Evolutionary conservation across 2,113 vertebrate genomes (phyloP), one percentile per base, ranked within the genome.

Genomic region (Neoarius graeffei): DNA sequence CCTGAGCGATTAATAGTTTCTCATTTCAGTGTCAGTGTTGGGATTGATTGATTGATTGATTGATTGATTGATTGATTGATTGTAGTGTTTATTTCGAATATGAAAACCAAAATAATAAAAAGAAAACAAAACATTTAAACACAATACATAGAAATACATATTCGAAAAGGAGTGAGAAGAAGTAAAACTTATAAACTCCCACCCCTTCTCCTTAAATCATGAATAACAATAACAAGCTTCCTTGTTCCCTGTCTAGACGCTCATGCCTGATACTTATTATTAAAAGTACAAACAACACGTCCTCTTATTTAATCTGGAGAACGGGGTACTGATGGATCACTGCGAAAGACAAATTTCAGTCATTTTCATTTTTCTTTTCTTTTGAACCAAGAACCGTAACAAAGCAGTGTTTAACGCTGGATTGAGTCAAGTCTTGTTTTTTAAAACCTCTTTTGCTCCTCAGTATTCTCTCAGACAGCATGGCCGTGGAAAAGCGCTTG

Each of bases 401-500:
- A 48, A 17, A 17, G 67, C 13, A 35, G 27, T 35, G 42, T 50
- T 77, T 50, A 25, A 54, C 6, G 1, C 8, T 27, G 83, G 92
- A 90, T 91, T 90, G 89, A 91, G 88, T 57, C 25, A 7, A 27
- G 30, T 77, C 76, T 73, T 7, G 64, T 77, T 86, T 88, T 71
- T 35, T 17, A 14, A 23, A 13, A 17, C 27, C 67, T 48, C 35
- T 74, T n/a, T n/a, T n/a, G 87, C 82, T 84, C 54, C 54, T 64
- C 88, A 54, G 60, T 81, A 91, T 89, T 90, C 48, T 90, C 89
- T 83, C 56, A 90, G 92, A 86, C 85, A 98, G 93, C 92, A 99
- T 99, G 98, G 97, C 98, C 74, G 97, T 97, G 74, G 95, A 99
- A 92, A 98, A 98, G 92, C 97, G 95, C 86, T 92, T 99, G 81